Evolutionary conservation across 1,140 invertebrate genomes (phyloP), one percentile per base, ranked within the genome.

Genomic region (Bombus confusus): DNA sequence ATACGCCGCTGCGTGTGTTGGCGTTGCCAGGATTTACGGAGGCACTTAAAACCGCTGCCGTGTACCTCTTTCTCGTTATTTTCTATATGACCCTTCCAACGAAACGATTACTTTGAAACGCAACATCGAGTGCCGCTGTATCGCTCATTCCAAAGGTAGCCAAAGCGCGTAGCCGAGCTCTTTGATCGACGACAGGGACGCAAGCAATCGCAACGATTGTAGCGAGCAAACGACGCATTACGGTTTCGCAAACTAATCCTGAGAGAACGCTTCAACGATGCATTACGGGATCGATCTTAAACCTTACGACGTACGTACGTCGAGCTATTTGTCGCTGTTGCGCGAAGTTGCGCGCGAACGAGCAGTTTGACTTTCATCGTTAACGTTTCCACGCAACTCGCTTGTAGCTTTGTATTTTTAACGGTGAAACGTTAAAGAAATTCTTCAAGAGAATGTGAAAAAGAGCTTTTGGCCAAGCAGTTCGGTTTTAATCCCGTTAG

Each of bases 21-120:
- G 5, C n/a, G 41, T 39, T 81, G 37, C 52, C 4, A 31, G 57
- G 80, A 76, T 83, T 83, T 83, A 83, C 72, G 2, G 34, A 41
- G 72, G 41, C 52, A 66, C 80, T 83, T 83, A 66, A 82, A 82
- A 34, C n/a, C 34, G 52, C 34, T 1, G 31, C 62, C 64, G 6
- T 8, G 64, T 18, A 66, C 4, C 62, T 64, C 43, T 34, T 66
- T 12, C 64, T 3, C 34, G 52, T 52, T 80, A 80, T 80, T 71
- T 69, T 52, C 43, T 15, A 39, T 28, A 37, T 8, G 25, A 43
- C 22, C 43, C 69, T 43, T 69, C 64, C 39, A 71, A 80, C 66
- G 22, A 31, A 80, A 13, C 77, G 77, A 79, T 82, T 47, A 75
- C 47, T 43, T 52, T 76, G 41, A 66, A 76, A 76, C 57, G 28